phyloP scores from a whole-genome alignment of 2,888 invertebrate species.

The Lochmaea capreae region DNA sequence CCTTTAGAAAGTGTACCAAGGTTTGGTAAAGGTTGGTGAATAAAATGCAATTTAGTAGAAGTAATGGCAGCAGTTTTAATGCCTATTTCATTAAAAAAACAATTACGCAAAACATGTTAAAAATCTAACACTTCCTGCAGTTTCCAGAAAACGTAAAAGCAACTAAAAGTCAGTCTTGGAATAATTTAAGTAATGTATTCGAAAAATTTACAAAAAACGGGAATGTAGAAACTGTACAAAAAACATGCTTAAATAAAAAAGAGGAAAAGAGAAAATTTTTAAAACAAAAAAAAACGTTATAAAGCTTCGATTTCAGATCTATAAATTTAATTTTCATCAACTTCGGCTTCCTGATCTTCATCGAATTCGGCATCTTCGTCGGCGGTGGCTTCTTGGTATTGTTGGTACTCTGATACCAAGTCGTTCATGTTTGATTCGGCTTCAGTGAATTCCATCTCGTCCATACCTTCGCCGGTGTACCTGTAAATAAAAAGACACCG shows the following conservation, averaged over 20 bases:
- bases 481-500: constrained; percentile 10
- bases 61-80: constrained; percentile 58
- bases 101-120: constrained; percentile 58
- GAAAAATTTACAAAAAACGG: constrained; percentile 51
- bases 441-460: constrained; percentile 97
- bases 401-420: constrained; percentile 93
- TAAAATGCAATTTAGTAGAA: constrained; percentile 33
- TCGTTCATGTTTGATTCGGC: constrained; percentile 97
- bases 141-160: constrained; percentile 48
- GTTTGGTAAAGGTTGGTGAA: background rate
- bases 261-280: constrained; percentile 49
- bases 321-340: constrained; percentile 72
- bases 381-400: constrained; percentile 91
- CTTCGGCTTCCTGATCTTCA: constrained; percentile 79
- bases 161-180: constrained; percentile 62
- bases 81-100: constrained; percentile 58
- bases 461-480: constrained; percentile 92
- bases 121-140: constrained; percentile 24
- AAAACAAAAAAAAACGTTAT: constrained; percentile 31
- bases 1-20: too few species aligned
- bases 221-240: constrained; percentile 61
- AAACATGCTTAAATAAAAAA: constrained; percentile 56
- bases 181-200: constrained; percentile 60
- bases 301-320: constrained; percentile 44
- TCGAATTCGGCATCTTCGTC: constrained; percentile 87